These are phyloP conservation scores for Hymenopus coronatus DNA, from an alignment of 2,888 invertebrate genomes.

Conservation along the genomic window DNA sequence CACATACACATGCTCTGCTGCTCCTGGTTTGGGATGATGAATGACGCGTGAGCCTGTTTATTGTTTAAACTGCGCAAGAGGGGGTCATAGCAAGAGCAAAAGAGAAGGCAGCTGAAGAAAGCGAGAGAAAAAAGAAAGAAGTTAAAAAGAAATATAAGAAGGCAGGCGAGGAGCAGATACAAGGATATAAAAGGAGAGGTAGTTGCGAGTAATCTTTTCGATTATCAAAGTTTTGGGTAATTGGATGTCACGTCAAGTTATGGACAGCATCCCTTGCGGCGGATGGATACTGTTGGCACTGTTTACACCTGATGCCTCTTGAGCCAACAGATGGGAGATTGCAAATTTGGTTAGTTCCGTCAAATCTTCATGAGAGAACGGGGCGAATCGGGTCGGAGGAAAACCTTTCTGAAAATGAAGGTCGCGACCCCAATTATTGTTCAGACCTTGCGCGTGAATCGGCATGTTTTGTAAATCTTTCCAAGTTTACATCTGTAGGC, in stretches of 20 bases:
- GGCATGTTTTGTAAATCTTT: background rate
- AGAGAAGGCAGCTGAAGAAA: background rate
- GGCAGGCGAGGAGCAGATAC: background rate
- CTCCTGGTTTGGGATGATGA: slow-evolving; percentile 13
- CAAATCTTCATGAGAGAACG: background rate
- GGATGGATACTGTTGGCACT: background rate
- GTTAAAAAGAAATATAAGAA: background rate
- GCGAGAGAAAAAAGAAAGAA: background rate
- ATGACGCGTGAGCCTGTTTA: slow-evolving; percentile 21
- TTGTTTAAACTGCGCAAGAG: slow-evolving; percentile 28
- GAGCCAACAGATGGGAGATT: background rate
- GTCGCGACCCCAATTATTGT: background rate
- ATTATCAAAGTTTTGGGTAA: slow-evolving; percentile 31
- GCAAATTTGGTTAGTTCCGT: background rate
- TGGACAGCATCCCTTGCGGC: slow-evolving; percentile 10
- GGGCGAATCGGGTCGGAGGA: background rate
- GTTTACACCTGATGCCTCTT: background rate
- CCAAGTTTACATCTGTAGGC: background rate
- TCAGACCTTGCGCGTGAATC: background rate
- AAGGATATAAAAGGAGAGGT: slow-evolving; percentile 13
- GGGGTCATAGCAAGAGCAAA: background rate
- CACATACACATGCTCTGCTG: background rate
- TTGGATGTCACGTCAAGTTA: slow-evolving; percentile 31
- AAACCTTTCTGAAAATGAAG: background rate
- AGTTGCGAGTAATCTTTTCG: slow-evolving; percentile 30